A percentile compares a stretch with the other conserved stretches of the same genome.
phyloP scores from a whole-genome alignment of 23 tunicate species.

The Aplidium turbinatum region DNA sequence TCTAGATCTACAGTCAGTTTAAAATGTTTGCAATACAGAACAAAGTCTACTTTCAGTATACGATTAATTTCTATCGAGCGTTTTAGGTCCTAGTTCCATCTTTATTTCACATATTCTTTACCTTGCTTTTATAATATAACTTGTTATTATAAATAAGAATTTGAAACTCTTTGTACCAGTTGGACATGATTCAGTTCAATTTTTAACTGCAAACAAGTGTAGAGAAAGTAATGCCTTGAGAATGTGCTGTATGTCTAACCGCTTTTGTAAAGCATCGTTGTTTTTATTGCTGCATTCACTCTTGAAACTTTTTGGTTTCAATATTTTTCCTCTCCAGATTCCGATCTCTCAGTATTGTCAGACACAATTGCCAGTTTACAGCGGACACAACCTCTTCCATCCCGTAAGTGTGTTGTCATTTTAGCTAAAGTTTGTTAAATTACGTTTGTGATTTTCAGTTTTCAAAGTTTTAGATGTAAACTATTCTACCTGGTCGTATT shows the following conservation, averaged over 20 bases:
- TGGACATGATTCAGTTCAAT: too few relatives aligned
- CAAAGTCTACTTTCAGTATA: neutral
- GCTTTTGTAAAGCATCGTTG: too few relatives aligned
- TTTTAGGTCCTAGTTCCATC: neutral
- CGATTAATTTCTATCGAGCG: neutral
- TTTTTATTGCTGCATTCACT: too few relatives aligned
- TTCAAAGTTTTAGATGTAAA: too few relatives aligned
- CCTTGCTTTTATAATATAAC: neutral
- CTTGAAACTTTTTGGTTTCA: too few relatives aligned
- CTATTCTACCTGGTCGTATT: too few relatives aligned
- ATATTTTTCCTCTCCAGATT: slow-evolving; percentile 29
- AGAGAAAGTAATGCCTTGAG: too few relatives aligned
- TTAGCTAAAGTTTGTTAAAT: neutral
- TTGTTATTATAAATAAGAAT: neutral
- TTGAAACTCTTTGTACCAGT: neutral
- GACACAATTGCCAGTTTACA: slow-evolving; percentile 71
- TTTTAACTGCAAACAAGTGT: too few relatives aligned
- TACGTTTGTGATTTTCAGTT: neutral
- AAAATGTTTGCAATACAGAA: neutral
- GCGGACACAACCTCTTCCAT: slow-evolving; percentile 50
- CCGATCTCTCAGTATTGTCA: slow-evolving; percentile 57
- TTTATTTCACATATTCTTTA: neutral
- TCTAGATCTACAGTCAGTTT: neutral
- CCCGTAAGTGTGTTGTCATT: neutral
- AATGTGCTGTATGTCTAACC: too few relatives aligned